Conservation (phyloP, 2,888 invertebrate species). For the Micropterix aruncella region DNA sequence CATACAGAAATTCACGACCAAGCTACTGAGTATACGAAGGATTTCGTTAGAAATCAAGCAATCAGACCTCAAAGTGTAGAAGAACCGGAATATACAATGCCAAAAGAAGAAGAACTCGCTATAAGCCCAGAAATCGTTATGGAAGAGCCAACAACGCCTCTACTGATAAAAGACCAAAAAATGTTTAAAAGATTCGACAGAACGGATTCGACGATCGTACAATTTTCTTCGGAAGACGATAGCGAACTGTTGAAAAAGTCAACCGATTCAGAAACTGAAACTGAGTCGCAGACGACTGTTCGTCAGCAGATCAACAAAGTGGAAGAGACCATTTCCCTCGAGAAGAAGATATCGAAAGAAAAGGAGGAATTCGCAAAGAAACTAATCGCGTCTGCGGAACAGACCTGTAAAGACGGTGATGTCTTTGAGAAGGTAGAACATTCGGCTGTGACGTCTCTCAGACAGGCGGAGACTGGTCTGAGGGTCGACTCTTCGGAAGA, state of each 20-base stretch:
- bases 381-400: neutral
- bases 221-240: constrained; percentile 38
- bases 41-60: constrained; percentile 36
- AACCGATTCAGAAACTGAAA: constrained; percentile 38
- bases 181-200: constrained; percentile 12
- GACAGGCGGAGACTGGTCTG: constrained; percentile 8
- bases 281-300: constrained; percentile 36
- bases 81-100: constrained; percentile 2
- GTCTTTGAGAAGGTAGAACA: constrained; percentile 9
- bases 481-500: constrained; percentile 11
- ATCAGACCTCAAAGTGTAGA: neutral
- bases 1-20: constrained; percentile 36
- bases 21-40: constrained; percentile 34
- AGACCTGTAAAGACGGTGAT: neutral
- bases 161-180: constrained; percentile 11
- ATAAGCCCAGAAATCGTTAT: neutral
- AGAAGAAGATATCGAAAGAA: neutral
- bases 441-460: constrained; percentile 10
- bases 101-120: neutral
- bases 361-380: neutral
- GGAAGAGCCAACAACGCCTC: constrained; percentile 5
- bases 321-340: neutral
- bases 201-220: constrained; percentile 37
- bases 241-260: constrained; percentile 37
- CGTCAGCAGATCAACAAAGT: constrained; percentile 15